Percentiles rank a stretch among this genome's conserved stretches.
phyloP scores from a whole-genome alignment of 2,888 invertebrate species.

The Cataglyphis rosenhaueri region DNA sequence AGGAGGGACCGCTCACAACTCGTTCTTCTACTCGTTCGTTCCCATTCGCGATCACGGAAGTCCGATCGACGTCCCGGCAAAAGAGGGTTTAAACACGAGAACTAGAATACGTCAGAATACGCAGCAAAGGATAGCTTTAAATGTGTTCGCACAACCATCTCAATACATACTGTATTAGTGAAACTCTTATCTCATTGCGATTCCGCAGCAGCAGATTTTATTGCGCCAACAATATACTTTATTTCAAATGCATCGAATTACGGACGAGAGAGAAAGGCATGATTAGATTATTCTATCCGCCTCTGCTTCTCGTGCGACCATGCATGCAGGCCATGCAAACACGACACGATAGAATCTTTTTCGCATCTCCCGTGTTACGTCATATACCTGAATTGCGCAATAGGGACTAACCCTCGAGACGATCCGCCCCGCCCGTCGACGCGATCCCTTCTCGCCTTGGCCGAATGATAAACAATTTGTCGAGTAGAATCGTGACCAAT shows the following conservation, averaged over 20 bases:
- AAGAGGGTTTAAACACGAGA: conserved; percentile 10
- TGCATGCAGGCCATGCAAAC: neutral
- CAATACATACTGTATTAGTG: neutral
- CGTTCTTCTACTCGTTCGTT: conserved; percentile 18
- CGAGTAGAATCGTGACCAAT: conserved; percentile 5
- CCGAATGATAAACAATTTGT: conserved; percentile 17
- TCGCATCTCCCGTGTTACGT: conserved; percentile 19
- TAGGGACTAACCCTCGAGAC: conserved; percentile 14
- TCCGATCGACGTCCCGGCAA: conserved; percentile 17
- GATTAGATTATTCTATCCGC: neutral
- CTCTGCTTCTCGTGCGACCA: neutral
- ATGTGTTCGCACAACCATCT: conserved; percentile 37
- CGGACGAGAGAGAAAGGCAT: neutral
- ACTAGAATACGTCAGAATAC: neutral
- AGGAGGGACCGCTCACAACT: conserved; percentile 33
- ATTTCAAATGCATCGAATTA: neutral
- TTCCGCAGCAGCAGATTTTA: neutral
- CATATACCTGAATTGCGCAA: conserved; percentile 32
- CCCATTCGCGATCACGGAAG: conserved; percentile 35
- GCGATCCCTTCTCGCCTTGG: conserved; percentile 20
- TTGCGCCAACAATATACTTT: neutral
- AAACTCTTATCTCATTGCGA: neutral
- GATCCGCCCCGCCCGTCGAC: conserved; percentile 9
- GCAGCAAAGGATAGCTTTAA: neutral
- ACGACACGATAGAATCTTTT: conserved; percentile 2